Evolutionary conservation across 2,113 vertebrate genomes (phyloP), one percentile per base, ranked within the genome.

Genomic region (Ochotona curzoniae): DNA sequence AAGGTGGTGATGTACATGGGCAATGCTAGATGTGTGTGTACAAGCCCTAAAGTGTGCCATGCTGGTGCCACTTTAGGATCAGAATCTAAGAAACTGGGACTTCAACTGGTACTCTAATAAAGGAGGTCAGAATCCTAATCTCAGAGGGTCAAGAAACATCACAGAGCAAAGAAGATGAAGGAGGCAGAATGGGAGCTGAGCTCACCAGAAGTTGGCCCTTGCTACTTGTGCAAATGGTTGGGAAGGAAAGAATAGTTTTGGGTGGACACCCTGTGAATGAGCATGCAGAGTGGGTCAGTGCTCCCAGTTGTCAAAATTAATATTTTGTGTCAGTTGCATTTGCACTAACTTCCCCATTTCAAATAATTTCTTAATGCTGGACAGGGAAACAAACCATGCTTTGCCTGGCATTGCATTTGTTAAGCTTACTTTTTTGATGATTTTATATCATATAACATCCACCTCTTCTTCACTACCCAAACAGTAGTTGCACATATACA

Each of bases 291-390:
- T 79, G 14, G 1, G 4, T 13, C 70, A 49, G 90, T 35, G 70
- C 28, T 69, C 30, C 4, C 47, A 49, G 23, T 17, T n/a, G 32
- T 69, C 64, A 20, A 79, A 75, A 73, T 20, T 11, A 23, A 69
- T 73, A 69, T 30, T 57, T 30, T 25, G 0, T 51, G 35, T 82
- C 78, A 30, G 13, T 18, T 85, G 18, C 12, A 20, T 87, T 90
- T 82, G 49, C 11, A 61, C 23, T 17, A 47, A 44, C 20, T 93
- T 64, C n/a, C 30, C 61, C 28, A 4, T 83, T 89, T 64, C 71
- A 51, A 83, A 60, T 61, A 30, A 95, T 91, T 90, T 71, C 23
- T 87, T 83, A 51, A 64, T 89, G 75, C 38, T 90, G 83, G 85
- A 35, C 32, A 25, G 8, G 64, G 35, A 90, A 23, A 67, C 35